phyloP scores from a whole-genome alignment of 2,797 vertebrate genomes.

The Darevskia mixta region DNA sequence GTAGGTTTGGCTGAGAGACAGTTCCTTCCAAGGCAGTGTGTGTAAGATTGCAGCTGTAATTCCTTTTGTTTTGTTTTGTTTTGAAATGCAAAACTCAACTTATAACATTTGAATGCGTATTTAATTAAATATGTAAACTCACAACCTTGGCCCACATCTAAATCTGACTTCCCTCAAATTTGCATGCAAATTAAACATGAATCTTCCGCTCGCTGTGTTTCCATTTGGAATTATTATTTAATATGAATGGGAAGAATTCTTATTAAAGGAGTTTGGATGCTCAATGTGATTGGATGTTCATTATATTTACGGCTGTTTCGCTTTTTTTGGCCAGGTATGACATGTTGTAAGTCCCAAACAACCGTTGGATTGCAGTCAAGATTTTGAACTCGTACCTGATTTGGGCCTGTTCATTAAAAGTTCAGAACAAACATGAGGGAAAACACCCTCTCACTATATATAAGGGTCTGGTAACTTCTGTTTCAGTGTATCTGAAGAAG shows the following conservation, averaged over 20 bases:
- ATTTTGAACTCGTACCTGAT: not conserved
- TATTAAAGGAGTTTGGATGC: not conserved
- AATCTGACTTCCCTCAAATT: not conserved
- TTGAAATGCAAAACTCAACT: too few relatives aligned
- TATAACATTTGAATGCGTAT: too few relatives aligned
- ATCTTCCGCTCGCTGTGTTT: not conserved
- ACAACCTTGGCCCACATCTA: not conserved
- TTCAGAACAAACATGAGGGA: not conserved
- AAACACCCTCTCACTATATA: not conserved
- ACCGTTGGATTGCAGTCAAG: not conserved
- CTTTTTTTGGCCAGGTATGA: not conserved
- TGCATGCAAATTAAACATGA: too few relatives aligned
- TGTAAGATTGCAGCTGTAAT: too few relatives aligned
- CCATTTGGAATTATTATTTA: not conserved
- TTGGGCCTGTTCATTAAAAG: not conserved
- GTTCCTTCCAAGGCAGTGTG: too few relatives aligned
- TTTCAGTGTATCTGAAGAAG: too few relatives aligned
- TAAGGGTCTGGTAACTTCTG: too few relatives aligned
- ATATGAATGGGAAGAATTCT: constrained; percentile 5
- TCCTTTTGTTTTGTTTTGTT: too few relatives aligned
- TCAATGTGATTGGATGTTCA: not conserved
- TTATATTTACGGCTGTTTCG: not conserved
- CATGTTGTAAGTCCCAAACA: not conserved
- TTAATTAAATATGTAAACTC: not conserved
- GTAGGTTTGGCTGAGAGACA: too few relatives aligned